These are phyloP conservation scores for Willowsia nigromaculata DNA, from an alignment of 2,888 invertebrate species.

Conservation along the genomic window DNA sequence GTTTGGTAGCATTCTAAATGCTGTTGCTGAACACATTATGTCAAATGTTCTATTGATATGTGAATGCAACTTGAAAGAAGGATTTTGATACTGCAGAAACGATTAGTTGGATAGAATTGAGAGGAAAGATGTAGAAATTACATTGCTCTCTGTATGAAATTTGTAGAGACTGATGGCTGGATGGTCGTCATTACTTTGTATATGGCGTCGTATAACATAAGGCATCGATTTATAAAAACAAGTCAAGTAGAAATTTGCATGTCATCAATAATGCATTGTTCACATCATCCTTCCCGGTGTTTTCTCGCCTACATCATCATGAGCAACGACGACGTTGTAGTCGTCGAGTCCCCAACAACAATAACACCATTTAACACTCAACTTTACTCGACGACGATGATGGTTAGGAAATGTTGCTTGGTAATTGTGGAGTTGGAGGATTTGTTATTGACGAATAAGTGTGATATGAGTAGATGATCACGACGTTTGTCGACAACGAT, in stretches of 20 bases:
- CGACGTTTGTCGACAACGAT: conserved; percentile 5
- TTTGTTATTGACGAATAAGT: conserved; percentile 22
- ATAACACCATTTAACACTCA: background rate
- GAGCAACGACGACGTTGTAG: background rate
- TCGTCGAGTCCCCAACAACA: background rate
- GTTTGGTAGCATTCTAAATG: background rate
- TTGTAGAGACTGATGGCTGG: background rate
- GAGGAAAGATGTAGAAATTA: background rate
- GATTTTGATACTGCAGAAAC: conserved; percentile 2
- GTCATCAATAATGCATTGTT: conserved; percentile 74
- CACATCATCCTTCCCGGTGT: conserved; percentile 56
- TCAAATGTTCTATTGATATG: background rate
- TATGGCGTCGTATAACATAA: background rate
- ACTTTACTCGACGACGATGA: background rate
- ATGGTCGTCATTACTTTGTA: background rate
- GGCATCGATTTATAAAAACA: conserved; percentile 63
- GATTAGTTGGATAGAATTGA: background rate
- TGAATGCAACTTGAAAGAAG: background rate
- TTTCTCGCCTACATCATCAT: conserved; percentile 62
- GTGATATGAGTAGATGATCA: conserved; percentile 10
- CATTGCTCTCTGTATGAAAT: background rate
- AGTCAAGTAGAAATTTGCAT: conserved; percentile 74
- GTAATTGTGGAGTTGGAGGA: background rate
- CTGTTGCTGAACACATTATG: background rate
- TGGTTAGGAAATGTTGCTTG: background rate